A percentile compares a stretch with the other conserved stretches of the same genome.
Evolutionary conservation across 2,888 invertebrate genomes (phyloP).

Genomic region (Mystacides longicornis): DNA sequence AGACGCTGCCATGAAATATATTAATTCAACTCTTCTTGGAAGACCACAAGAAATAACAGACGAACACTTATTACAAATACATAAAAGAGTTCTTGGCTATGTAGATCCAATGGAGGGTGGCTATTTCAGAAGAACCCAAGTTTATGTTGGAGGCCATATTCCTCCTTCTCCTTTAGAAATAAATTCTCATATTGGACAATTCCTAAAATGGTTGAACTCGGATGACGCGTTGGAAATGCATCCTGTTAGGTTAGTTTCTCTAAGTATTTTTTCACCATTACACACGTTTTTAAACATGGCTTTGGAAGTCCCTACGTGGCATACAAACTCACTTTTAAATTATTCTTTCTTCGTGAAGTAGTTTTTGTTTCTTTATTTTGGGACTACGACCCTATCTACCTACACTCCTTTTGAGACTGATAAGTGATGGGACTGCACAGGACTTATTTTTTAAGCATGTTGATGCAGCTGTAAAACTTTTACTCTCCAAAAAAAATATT

Average conservation of each 20-base stretch:
- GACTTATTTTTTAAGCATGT: neutral
- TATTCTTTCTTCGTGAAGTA: no score
- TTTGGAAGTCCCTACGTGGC: neutral
- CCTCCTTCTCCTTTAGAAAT: conserved; percentile 85
- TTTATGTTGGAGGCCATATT: conserved; percentile 91
- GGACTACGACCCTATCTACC: no score
- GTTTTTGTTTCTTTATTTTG: no score
- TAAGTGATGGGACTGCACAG: no score
- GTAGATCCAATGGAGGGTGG: conserved; percentile 93
- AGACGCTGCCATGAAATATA: conserved; percentile 91
- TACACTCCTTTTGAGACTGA: no score
- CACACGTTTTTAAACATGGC: neutral
- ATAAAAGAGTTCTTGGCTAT: conserved; percentile 85
- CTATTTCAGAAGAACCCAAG: conserved; percentile 78
- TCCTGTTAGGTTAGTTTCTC: conserved; percentile 63
- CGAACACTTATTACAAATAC: conserved; percentile 86
- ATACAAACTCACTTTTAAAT: no score
- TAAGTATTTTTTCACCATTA: neutral
- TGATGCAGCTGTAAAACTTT: no score
- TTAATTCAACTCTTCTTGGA: conserved; percentile 72
- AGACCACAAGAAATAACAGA: conserved; percentile 71
- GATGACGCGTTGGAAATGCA: conserved; percentile 79
- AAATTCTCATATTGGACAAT: conserved; percentile 73
- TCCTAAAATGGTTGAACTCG: conserved; percentile 89
- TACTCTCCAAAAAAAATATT: neutral